Percentiles rank a stretch among this genome's conserved stretches.
phyloP scores from a whole-genome alignment of 2,113 vertebrate species.

The Neoarius graeffei region DNA sequence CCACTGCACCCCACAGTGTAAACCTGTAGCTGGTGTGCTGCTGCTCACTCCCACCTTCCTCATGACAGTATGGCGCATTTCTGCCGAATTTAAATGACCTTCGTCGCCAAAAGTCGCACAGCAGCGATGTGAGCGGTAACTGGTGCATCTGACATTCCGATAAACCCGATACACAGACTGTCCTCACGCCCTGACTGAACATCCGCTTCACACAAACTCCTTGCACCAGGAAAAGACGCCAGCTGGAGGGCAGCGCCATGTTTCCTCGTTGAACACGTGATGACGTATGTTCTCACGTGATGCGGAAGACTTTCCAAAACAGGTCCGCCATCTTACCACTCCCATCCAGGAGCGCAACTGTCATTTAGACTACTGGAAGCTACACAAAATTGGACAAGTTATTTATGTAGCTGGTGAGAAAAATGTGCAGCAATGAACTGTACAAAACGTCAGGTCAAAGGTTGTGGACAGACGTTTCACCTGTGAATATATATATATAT shows the following conservation, averaged over 20 bases:
- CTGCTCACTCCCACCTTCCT: background rate
- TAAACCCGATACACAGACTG: background rate
- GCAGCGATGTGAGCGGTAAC: background rate
- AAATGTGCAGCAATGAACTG: too few relatives aligned
- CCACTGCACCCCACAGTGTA: conserved; percentile 35
- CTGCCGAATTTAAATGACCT: conserved; percentile 42
- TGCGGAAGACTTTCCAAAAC: background rate
- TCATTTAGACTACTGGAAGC: too few relatives aligned
- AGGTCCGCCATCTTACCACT: too few relatives aligned
- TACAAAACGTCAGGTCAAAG: too few relatives aligned
- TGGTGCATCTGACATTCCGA: background rate
- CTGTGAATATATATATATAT: too few relatives aligned
- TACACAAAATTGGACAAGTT: too few relatives aligned
- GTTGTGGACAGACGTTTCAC: too few relatives aligned
- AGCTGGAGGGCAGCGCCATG: conserved; percentile 52
- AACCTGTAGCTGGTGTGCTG: background rate
- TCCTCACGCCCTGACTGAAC: background rate
- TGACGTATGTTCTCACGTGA: conserved; percentile 37
- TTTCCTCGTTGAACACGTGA: background rate
- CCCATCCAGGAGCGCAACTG: too few relatives aligned
- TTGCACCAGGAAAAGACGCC: conserved; percentile 4
- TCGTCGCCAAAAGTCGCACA: background rate
- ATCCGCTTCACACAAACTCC: background rate
- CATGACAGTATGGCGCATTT: background rate
- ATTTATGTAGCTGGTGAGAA: too few relatives aligned